phyloP scores from a whole-genome alignment of 2,797 vertebrate species.

The Tapirus indicus region DNA sequence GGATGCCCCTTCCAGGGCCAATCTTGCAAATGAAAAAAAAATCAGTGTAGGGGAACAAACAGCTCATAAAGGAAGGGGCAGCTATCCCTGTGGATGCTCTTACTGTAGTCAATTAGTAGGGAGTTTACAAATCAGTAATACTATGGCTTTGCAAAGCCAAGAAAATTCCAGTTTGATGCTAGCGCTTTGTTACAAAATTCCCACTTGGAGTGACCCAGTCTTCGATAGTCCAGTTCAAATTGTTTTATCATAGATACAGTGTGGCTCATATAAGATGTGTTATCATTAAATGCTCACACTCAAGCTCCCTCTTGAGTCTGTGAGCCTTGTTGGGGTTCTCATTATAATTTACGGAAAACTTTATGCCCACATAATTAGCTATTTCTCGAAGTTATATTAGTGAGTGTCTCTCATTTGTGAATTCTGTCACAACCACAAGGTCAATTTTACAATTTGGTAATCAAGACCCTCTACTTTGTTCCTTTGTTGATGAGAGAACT shows the following conservation, averaged over 20 bases:
- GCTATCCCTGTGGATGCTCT: background rate
- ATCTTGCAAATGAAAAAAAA: background rate
- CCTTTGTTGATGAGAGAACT: conserved; percentile 51
- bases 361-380: conserved; percentile 39
- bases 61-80: background rate
- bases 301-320: conserved; percentile 52
- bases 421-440: conserved; percentile 36
- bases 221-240: background rate
- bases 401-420: conserved; percentile 58
- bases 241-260: conserved; percentile 25
- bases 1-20: conserved; percentile 38
- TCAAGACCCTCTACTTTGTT: conserved; percentile 36
- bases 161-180: background rate
- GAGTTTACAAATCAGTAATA: background rate
- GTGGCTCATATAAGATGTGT: background rate
- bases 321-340: conserved; percentile 62
- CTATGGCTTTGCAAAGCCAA: background rate
- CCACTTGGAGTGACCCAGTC: background rate
- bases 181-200: background rate
- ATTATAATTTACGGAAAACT: conserved; percentile 56
- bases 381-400: conserved; percentile 41
- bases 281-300: conserved; percentile 51
- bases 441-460: conserved; percentile 40
- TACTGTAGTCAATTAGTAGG: background rate
- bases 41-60: background rate